Evolutionary conservation across 1,140 invertebrate genomes (phyloP), one percentile per base, ranked within the genome.

Genomic region (Aplysia californica): DNA sequence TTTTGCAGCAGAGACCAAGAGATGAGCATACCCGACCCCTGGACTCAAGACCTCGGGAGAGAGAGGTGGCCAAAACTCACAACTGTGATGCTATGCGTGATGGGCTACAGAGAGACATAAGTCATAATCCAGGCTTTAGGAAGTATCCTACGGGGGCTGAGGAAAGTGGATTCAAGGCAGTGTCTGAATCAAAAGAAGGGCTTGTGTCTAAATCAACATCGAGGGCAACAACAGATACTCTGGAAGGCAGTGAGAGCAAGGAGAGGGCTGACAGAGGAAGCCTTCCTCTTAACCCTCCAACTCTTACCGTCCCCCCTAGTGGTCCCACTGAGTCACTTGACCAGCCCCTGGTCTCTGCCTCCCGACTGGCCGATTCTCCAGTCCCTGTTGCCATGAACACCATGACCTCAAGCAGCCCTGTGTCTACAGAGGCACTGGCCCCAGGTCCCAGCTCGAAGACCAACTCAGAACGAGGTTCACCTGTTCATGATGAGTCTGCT

Each of bases 401-500:
- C 6, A 5, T 59, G 58, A 29, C 6, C 31, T 59, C 31, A 23
- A 15, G 6, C n/a, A n/a, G n/a, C n/a, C n/a, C n/a, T n/a, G n/a
- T n/a, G n/a, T n/a, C n/a, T 44, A 44, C 38, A 29, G 66, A 44
- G 10, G 50, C 66, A 5, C 66, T 39, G 5, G 36, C 66, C 39
- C 61, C 66, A 3, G 44, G 39, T 1, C 5, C 29, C 0, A 36
- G 39, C 21, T 64, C 66, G 23, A 75, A 31, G 23, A 55, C n/a
- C 71, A 75, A 26, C 20, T 58, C 36, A 38, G 29, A 56, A 31
- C 59, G 69, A 33, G 61, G 65, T 21, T 38, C 72, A 2, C 59
- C 72, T 18, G 39, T 75, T 0, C 6, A 38, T 66, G 74, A 75
- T 35, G 69, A 77, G 35, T 41, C 50, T 33, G 73, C 72, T 3